phyloP scores from a whole-genome alignment of 1,140 invertebrate species.

The Melitaea cinxia region DNA sequence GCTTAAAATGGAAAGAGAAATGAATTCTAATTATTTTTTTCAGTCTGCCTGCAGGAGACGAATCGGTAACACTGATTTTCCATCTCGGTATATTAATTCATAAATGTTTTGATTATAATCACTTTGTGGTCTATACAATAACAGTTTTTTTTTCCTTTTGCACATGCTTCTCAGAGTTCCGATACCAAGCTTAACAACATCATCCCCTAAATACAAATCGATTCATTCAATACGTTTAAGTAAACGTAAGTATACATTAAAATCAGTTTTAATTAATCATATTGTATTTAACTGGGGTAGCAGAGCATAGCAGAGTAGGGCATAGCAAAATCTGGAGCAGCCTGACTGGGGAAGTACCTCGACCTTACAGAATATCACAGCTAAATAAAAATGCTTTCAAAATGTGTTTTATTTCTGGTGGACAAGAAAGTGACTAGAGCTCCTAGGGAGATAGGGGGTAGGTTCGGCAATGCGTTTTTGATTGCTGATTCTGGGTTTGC shows the following conservation, averaged over 20 bases:
- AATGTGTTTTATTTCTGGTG: too few species aligned
- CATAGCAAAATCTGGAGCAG: too few species aligned
- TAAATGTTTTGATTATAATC: not conserved
- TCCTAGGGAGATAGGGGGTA: too few species aligned
- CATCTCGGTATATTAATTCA: conserved; percentile 7
- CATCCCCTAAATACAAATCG: conserved; percentile 17
- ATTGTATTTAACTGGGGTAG: not conserved
- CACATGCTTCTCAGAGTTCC: too few species aligned
- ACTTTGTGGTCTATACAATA: not conserved
- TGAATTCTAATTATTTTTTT: conserved; percentile 21
- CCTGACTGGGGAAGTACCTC: too few species aligned
- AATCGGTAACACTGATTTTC: conserved; percentile 5
- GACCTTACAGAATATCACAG: too few species aligned
- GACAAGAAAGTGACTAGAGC: too few species aligned
- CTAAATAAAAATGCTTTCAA: too few species aligned
- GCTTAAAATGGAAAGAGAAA: conserved; percentile 8
- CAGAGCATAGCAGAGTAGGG: too few species aligned
- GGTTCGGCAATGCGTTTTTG: too few species aligned
- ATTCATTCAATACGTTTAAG: conserved; percentile 21
- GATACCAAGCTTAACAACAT: conserved; percentile 22
- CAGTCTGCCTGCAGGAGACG: conserved; percentile 12
- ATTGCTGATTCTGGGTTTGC: too few species aligned
- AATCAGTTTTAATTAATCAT: not conserved
- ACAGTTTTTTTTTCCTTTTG: not conserved
- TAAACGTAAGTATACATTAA: conserved; percentile 23